Conservation (phyloP, 2,113 vertebrate genomes). For the Stercorarius parasiticus region DNA sequence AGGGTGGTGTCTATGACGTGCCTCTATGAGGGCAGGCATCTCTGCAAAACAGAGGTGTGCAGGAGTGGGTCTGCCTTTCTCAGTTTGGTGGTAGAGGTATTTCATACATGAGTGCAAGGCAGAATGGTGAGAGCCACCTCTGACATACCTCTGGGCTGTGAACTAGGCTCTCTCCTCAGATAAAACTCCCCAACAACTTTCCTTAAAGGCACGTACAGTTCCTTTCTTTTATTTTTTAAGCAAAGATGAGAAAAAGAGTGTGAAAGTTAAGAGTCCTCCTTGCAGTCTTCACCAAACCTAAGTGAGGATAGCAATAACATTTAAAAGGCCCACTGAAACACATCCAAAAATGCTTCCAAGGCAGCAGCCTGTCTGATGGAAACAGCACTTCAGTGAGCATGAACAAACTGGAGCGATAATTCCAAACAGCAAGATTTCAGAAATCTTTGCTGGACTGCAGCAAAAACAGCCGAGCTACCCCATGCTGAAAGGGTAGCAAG, state of each 20-base stretch:
- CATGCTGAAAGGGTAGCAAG: not conserved
- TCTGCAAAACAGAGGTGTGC: not conserved
- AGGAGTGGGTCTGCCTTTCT: not conserved
- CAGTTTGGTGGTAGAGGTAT: not conserved
- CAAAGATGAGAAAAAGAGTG: not conserved
- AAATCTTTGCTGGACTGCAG: not conserved
- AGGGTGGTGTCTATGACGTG: accelerated
- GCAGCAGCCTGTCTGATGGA: not conserved
- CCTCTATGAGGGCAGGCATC: not conserved
- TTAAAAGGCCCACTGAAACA: not conserved
- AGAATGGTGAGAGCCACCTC: not conserved
- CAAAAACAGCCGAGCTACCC: not conserved
- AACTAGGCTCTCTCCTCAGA: not conserved
- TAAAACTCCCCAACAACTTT: not conserved
- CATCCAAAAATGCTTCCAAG: not conserved
- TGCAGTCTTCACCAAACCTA: not conserved
- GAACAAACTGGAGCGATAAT: not conserved
- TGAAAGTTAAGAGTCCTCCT: not conserved
- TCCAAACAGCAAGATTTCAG: not conserved
- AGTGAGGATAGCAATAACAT: not conserved
- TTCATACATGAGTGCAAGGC: not conserved
- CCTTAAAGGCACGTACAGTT: not conserved
- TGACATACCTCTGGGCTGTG: accelerated
- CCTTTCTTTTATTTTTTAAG: not conserved
- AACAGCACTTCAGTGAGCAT: not conserved